Percentiles rank a stretch among this genome's conserved stretches.
Evolutionary conservation across 1,140 invertebrate species (phyloP).

Genomic region (Dreissena rostriformis): DNA sequence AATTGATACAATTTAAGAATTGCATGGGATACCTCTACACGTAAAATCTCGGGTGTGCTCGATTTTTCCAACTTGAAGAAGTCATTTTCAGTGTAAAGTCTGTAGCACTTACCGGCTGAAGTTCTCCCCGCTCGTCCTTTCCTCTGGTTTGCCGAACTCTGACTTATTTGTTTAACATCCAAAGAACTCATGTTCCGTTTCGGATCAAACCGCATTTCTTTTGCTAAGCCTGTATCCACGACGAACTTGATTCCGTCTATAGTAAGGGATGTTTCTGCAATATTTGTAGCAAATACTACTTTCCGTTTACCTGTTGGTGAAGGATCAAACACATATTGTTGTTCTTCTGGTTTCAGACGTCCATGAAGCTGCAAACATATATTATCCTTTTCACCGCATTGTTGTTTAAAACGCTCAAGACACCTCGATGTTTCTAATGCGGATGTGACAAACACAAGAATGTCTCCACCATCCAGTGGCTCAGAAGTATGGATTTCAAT

Average conservation of each 20-base stretch:
- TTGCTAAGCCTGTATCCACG: conserved; percentile 78
- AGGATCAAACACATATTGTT: conserved; percentile 85
- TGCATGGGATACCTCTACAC: conserved; percentile 72
- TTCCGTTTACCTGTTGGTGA: conserved; percentile 67
- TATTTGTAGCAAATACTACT: conserved; percentile 79
- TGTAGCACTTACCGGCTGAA: conserved; percentile 71
- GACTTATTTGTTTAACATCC: conserved; percentile 63
- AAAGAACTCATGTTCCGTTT: conserved; percentile 72
- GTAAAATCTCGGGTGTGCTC: conserved; percentile 74
- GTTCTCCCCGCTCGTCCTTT: conserved; percentile 79
- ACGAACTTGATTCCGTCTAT: conserved; percentile 78
- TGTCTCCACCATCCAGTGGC: conserved; percentile 96
- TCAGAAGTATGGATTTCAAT: conserved; percentile 96
- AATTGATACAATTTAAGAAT: conserved; percentile 73
- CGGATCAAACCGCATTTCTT: conserved; percentile 75
- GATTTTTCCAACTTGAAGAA: conserved; percentile 64
- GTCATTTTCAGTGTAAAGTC: conserved; percentile 73
- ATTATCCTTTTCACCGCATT: conserved; percentile 33
- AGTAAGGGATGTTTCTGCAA: conserved; percentile 80
- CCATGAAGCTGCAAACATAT: conserved; percentile 92
- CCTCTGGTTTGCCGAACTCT: conserved; percentile 76
- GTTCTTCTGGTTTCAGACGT: conserved; percentile 96
- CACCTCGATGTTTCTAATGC: conserved; percentile 76
- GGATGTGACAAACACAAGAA: conserved; percentile 96
- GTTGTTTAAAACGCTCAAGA: conserved; percentile 57